Base-by-base conservation (phyloP, 1,140 invertebrate genomes). In the Cephus cinctus region DNA sequence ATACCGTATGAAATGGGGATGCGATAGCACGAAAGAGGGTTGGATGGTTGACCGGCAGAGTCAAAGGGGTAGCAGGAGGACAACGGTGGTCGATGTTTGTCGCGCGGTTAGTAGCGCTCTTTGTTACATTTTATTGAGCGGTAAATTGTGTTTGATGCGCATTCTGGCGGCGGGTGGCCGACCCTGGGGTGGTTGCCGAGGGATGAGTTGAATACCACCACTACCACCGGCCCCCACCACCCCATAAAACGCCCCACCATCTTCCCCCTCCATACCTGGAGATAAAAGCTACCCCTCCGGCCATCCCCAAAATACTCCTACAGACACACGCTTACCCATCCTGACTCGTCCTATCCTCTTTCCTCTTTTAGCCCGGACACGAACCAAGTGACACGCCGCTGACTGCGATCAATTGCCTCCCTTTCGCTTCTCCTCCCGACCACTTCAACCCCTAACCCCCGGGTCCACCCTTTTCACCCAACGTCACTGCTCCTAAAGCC, bases 81-180 rank as follows among this genome's bases (percentile, higher is more conserved):
- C n/a, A n/a, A 11, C 9, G 34, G 19, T 18, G 19, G 34, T 18
- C 19, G 34, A 36, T 36, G 34, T 36, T 36, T 36, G 3, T 36
- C 34, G 9, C 14, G 3, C 34, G 34, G 34, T 36, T 36, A 36
- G 34, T 36, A 36, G 11, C 34, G 11, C 34, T 36, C 34, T 36
- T 36, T 36, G 34, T 36, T 36, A 36, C 34, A 36, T 36, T 36
- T 36, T 36, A 36, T 36, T 36, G 34, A 36, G 34, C 34, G 34
- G 34, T 36, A 36, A 36, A 36, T 36, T 36, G 34, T 36, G 34
- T 36, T 36, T 36, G 34, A 36, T 36, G 34, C 34, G 34, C 34
- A 18, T 36, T 36, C 34, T 36, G 34, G 9, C 34, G 34, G 8
- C 14, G 34, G 34, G 34, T 1, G 34, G 34, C 19, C 19, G 2